Percentiles rank a stretch among this genome's conserved stretches.
Conservation (phyloP, 2,797 vertebrate genomes). For the Bradypodion ventrale region DNA sequence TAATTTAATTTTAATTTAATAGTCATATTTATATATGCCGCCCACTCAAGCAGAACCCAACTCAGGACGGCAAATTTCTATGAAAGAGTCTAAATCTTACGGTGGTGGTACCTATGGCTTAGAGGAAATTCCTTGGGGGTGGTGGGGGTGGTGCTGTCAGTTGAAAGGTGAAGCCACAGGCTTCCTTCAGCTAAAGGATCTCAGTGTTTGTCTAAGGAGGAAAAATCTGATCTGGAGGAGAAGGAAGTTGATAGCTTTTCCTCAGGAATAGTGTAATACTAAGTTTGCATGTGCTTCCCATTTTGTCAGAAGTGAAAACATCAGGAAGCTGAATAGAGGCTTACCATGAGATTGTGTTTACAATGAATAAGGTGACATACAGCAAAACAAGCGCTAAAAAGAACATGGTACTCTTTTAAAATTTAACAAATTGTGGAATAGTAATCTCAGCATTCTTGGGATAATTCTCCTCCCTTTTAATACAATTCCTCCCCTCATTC, state of each 20-base stretch:
- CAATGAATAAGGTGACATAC: not conserved
- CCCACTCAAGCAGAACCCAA: too few relatives aligned
- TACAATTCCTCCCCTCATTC: not conserved
- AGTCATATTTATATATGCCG: too few relatives aligned
- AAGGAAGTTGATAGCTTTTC: constrained; percentile 11
- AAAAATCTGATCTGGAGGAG: not conserved
- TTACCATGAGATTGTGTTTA: not conserved
- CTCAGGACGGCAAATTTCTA: too few relatives aligned
- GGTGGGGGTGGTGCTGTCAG: constrained; percentile 21
- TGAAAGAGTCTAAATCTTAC: constrained; percentile 13
- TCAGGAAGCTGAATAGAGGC: not conserved
- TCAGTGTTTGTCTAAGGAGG: constrained; percentile 9
- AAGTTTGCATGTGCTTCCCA: not conserved
- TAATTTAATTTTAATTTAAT: too few relatives aligned
- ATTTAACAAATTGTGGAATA: too few relatives aligned
- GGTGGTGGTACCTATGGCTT: too few relatives aligned
- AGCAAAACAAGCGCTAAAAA: not conserved
- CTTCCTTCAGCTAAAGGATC: constrained; percentile 41
- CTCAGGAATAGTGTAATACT: not conserved
- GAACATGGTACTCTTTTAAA: not conserved
- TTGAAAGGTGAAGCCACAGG: constrained; percentile 53
- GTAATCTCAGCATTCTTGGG: too few relatives aligned
- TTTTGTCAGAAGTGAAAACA: not conserved
- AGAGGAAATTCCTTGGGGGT: constrained; percentile 31
- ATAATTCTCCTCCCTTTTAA: not conserved